These are phyloP conservation scores for Sesia bembeciformis DNA, from an alignment of 2,888 invertebrate species.

Conservation along the genomic window DNA sequence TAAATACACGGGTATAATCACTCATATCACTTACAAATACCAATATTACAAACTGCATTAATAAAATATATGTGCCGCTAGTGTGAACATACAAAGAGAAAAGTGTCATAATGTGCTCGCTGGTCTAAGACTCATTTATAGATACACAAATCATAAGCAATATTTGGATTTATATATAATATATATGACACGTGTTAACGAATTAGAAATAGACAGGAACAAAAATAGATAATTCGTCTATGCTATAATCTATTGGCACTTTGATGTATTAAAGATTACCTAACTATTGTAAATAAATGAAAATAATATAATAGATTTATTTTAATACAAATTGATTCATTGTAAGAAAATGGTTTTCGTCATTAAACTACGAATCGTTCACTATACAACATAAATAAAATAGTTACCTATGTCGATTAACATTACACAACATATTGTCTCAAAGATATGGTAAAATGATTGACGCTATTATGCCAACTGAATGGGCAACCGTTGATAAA, in stretches of 20 bases:
- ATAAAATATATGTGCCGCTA: neutral
- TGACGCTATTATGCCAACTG: slow-evolving; percentile 20
- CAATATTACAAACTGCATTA: neutral
- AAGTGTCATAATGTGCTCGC: neutral
- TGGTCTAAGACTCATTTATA: too few relatives aligned
- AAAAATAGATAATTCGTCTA: too few relatives aligned
- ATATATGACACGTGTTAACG: too few relatives aligned
- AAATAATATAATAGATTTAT: neutral
- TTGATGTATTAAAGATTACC: neutral
- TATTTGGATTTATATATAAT: too few relatives aligned
- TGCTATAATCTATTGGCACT: neutral
- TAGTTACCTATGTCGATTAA: neutral
- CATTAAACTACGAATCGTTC: neutral
- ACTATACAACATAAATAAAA: neutral
- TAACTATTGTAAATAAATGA: neutral
- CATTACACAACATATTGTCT: slow-evolving; percentile 26
- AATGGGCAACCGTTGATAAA: slow-evolving; percentile 9
- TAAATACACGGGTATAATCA: neutral
- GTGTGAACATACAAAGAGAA: neutral
- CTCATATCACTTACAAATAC: neutral
- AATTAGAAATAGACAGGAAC: too few relatives aligned
- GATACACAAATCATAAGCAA: too few relatives aligned
- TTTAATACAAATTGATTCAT: neutral
- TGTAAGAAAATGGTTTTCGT: neutral
- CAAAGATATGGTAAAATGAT: slow-evolving; percentile 41